Evolutionary conservation across 2,797 vertebrate genomes (phyloP).

Genomic region (Ctenosaura bakeri): DNA sequence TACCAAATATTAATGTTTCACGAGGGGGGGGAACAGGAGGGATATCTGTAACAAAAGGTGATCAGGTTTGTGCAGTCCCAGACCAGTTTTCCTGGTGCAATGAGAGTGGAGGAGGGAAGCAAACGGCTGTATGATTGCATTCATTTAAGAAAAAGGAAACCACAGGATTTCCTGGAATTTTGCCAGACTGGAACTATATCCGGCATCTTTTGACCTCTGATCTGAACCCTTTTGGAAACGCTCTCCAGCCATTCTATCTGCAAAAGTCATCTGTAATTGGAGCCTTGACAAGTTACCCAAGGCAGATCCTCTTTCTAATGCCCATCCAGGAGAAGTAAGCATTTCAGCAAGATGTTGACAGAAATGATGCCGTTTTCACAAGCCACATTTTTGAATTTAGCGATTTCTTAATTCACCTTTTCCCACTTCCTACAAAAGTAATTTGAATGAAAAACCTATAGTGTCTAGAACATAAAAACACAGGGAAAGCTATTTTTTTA

Average conservation of each 20-base stretch:
- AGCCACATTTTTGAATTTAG: background rate
- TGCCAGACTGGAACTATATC: background rate
- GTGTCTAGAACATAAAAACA: background rate
- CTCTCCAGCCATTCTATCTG: background rate
- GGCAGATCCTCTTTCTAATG: constrained; percentile 11
- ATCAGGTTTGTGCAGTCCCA: background rate
- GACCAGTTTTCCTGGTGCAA: background rate
- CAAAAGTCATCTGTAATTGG: constrained; percentile 28
- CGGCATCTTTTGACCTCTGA: constrained; percentile 12
- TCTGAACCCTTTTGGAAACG: background rate
- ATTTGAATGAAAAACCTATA: background rate
- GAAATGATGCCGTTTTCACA: background rate
- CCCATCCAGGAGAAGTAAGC: background rate
- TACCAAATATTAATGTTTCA: background rate
- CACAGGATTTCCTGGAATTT: constrained; percentile 3
- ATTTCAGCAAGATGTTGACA: background rate
- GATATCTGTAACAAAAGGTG: background rate
- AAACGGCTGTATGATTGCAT: background rate
- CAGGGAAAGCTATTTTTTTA: background rate
- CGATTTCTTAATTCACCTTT: background rate
- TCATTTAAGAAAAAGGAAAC: constrained; percentile 23
- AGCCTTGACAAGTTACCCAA: background rate
- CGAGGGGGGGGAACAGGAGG: background rate
- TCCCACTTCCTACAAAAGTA: background rate
- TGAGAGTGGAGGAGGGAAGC: background rate